Base-by-base conservation (phyloP, 1,140 invertebrate genomes). In the Drosophila lini region DNA sequence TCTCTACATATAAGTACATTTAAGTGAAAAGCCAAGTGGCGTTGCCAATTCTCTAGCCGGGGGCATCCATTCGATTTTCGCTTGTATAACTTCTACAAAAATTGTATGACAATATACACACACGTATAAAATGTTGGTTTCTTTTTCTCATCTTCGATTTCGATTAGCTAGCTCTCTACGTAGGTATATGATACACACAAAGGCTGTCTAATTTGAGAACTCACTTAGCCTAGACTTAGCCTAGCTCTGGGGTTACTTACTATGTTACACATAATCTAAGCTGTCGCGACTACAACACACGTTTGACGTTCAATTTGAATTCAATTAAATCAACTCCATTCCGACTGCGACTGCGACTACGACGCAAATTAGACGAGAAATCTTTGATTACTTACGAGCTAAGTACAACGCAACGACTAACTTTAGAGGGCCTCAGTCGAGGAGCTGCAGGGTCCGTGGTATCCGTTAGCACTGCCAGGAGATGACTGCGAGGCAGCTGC, bases 371-470 rank as follows among this genome's bases (percentile, higher is more conserved):
- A 44, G 41, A 81, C 44, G 41, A 56, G 25, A 76, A 64, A 40
- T 59, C 45, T 68, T 45, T 32, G 44, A 40, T 60, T 57, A 57
- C 55, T 76, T 68, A 74, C 52, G 31, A 52, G 11, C 59, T 63
- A 68, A 63, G 63, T 52, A 52, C 25, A 45, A 52, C 41, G 42
- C 41, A 45, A 45, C 48, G 56, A 40, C 47, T 53, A 71, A 65
- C 65, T 79, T 78, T 84, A 92, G 57, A 91, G 80, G 60, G 89
- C 85, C 80, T 92, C 91, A 81, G 83, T 85, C 77, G 89, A 92
- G 60, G 91, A 92, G 74, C 76, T 91, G 83, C 91, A 92, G 50
- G 91, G 91, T 55, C 91, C 91, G n/a, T 81, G 89, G 58, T 91
- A 92, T 45, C 89, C 91, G 42, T 74, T 86, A 13, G 58, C 40